Percentiles rank a stretch among this genome's conserved stretches.
phyloP scores from a whole-genome alignment of 2,797 vertebrate species.

The Petrocephalus sullivani region DNA sequence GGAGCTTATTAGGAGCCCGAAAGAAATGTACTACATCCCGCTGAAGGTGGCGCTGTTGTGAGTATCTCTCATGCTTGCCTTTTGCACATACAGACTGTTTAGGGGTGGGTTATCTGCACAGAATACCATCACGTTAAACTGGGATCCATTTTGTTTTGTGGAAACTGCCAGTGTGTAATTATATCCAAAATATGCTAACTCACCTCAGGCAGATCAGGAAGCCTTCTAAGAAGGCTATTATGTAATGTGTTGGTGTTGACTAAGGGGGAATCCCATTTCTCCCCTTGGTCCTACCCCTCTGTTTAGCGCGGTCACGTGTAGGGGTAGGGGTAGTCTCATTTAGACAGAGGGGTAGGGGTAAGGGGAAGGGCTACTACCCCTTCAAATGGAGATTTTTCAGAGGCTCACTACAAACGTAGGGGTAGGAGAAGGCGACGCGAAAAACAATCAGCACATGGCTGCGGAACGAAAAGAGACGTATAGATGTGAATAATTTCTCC shows the following conservation, averaged over 20 bases:
- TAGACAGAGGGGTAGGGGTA: no score
- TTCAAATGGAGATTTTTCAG: no score
- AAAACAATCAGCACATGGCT: no score
- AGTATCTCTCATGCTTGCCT: conserved; percentile 47
- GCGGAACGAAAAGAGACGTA: no score
- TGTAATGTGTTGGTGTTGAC: neutral
- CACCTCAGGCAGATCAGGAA: neutral
- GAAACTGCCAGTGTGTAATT: neutral
- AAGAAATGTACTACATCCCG: conserved; percentile 88
- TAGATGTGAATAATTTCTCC: no score
- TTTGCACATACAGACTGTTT: neutral
- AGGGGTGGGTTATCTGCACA: neutral
- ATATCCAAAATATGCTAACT: neutral
- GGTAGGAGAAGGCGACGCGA: no score
- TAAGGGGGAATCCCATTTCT: no score
- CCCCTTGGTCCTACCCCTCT: no score
- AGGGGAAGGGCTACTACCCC: no score
- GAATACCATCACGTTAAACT: neutral
- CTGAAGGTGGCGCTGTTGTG: conserved; percentile 91
- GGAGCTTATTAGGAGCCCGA: conserved; percentile 86
- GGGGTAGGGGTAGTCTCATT: no score
- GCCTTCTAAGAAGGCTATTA: neutral
- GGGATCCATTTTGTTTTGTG: neutral
- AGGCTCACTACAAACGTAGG: no score
- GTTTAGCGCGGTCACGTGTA: no score